Base-by-base conservation (phyloP, 2,113 vertebrate genomes). In the Axis porcinus region DNA sequence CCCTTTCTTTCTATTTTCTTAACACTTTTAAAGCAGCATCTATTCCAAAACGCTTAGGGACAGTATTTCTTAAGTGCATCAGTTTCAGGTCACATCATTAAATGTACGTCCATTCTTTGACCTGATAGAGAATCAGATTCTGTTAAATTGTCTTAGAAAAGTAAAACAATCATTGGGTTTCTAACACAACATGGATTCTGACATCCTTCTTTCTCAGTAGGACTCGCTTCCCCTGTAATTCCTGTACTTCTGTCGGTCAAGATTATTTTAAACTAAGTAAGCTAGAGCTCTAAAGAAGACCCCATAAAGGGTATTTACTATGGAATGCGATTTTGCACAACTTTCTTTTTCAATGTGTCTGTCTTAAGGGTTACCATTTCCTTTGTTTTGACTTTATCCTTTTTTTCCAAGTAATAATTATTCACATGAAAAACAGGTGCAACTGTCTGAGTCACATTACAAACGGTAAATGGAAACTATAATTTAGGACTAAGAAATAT, bases 351-450 rank as follows among this genome's bases (percentile, higher is more conserved):
- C 58, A 17, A 87, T 47, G 33, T 21, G 17, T 78, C 50, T 58
- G 19, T 33, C 60, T 93, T 74, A 40, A 27, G 36, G 25, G 14
- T 74, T n/a, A 47, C 17, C 58, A 55, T 82, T 92, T 33, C 47
- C 87, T 95, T 88, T 92, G 79, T 95, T 98, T 93, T 97, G 84
- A 81, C 43, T 78, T 76, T 14, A 60, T 54, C 36, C 58, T 13
- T 86, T 89, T 36, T 70, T 82, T 8, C 7, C 47, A 94, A 52
- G 43, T 40, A 58, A 58, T 23, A 92, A 92, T 94, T 95, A 97
- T 50, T 64, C 16, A 0, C 36, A 47, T 17, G 33, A 92, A 79
- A 93, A 95, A 64, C 47, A 67, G 57, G 76, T 62, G 12, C 8
- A 45, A 21, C 19, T 89, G 54, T 93, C 67, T 64, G 58, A 52